A percentile compares a stretch with the other conserved stretches of the same genome.
These are phyloP conservation scores for Phalacrocorax pelagicus DNA, from an alignment of 2,113 vertebrate species.

Conservation along the genomic window DNA sequence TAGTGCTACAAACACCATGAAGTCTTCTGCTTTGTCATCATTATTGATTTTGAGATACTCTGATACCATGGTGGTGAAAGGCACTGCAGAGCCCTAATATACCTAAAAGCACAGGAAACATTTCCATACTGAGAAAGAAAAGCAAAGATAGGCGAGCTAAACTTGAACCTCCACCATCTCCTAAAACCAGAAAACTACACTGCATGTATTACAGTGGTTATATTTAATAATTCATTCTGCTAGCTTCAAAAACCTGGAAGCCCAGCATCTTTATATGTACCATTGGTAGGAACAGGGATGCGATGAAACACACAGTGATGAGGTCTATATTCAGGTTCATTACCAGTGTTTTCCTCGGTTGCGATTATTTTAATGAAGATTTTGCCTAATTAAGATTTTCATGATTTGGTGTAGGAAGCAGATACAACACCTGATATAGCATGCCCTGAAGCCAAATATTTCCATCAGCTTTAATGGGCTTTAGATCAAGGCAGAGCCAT, in stretches of 20 bases:
- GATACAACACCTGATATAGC: neutral
- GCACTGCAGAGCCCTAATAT: neutral
- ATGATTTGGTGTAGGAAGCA: neutral
- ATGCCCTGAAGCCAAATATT: neutral
- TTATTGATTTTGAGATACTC: neutral
- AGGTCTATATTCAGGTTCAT: neutral
- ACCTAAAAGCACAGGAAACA: neutral
- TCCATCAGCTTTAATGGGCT: neutral
- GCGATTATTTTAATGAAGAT: neutral
- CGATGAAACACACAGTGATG: neutral
- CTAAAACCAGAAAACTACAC: neutral
- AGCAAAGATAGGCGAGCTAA: neutral
- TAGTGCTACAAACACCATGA: neutral
- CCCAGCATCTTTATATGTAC: neutral
- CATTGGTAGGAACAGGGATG: neutral
- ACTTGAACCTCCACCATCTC: neutral
- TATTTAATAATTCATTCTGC: neutral
- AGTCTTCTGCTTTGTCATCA: neutral
- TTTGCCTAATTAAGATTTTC: neutral
- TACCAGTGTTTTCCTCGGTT: neutral
- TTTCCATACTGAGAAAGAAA: neutral
- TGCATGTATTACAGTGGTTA: neutral
- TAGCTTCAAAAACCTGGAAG: neutral
- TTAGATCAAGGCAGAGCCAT: neutral
- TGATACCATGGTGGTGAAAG: accelerated